A percentile compares a stretch with the other conserved stretches of the same genome.
Evolutionary conservation across 2,888 invertebrate species (phyloP).

Genomic region (Polymixis flavicincta): DNA sequence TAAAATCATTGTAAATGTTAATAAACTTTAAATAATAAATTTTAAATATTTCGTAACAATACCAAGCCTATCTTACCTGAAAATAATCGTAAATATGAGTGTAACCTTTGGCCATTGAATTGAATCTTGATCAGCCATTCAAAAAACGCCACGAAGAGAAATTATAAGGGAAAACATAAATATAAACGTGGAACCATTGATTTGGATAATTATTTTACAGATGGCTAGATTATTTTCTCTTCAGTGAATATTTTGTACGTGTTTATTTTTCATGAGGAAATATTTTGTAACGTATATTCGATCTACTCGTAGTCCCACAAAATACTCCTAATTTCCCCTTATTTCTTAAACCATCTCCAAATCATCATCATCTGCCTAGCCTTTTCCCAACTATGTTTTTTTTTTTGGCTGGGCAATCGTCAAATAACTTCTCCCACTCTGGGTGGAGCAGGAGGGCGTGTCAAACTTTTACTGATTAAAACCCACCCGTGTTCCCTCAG

Average conservation of each 20-base stretch:
- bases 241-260: constrained; percentile 27
- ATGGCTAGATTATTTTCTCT: constrained; percentile 36
- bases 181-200: constrained; percentile 39
- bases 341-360: background rate
- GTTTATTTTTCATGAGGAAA: constrained; percentile 2
- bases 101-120: constrained; percentile 24
- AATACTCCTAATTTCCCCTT: background rate
- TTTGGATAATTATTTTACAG: constrained; percentile 47
- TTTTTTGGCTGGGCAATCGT: no score
- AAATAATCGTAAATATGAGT: constrained; percentile 10
- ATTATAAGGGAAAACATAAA: constrained; percentile 42
- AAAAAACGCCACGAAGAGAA: constrained; percentile 20
- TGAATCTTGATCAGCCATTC: constrained; percentile 35
- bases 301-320: no score
- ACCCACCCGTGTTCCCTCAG: no score
- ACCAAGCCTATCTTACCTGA: background rate
- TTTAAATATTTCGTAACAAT: no score
- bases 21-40: background rate
- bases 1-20: background rate
- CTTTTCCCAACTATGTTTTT: no score
- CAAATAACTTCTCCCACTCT: no score
- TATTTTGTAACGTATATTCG: constrained; percentile 1
- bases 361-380: no score
- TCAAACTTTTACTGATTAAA: no score
- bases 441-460: no score